Percentiles rank a stretch among this genome's conserved stretches.
Conservation (phyloP, 2,888 invertebrate species). For the Dasysyrphus albostriatus region DNA sequence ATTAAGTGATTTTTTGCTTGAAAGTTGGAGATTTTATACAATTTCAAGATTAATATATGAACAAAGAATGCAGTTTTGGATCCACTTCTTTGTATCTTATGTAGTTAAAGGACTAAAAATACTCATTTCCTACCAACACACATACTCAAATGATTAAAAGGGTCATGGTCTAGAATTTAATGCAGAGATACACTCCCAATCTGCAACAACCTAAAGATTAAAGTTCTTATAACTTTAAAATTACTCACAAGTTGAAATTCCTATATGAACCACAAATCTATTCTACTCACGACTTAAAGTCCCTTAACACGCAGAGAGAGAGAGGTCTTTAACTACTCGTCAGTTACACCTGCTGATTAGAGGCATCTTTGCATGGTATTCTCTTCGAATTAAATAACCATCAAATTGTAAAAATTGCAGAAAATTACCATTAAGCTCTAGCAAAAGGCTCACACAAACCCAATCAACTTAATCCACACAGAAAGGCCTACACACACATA, state of each 20-base stretch:
- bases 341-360: conserved; percentile 67
- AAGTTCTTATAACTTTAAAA: conserved; percentile 12
- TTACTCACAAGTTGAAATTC: background rate
- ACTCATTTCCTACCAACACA: too few species aligned
- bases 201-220: conserved; percentile 4
- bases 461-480: conserved; percentile 46
- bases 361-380: conserved; percentile 33
- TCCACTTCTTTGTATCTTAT: background rate
- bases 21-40: background rate
- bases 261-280: conserved; percentile 1
- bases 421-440: conserved; percentile 59
- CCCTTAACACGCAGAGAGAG: background rate
- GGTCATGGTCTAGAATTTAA: conserved; percentile 22
- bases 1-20: background rate
- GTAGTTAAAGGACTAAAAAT: background rate
- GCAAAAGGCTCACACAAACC: conserved; percentile 53
- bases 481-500: background rate
- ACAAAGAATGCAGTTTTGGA: background rate
- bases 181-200: background rate
- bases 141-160: background rate
- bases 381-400: conserved; percentile 61
- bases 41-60: background rate
- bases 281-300: conserved; percentile 39
- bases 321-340: conserved; percentile 17
- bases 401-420: conserved; percentile 32